phyloP scores from a whole-genome alignment of 2,113 vertebrate species.

The Laterallus jamaicensis region DNA sequence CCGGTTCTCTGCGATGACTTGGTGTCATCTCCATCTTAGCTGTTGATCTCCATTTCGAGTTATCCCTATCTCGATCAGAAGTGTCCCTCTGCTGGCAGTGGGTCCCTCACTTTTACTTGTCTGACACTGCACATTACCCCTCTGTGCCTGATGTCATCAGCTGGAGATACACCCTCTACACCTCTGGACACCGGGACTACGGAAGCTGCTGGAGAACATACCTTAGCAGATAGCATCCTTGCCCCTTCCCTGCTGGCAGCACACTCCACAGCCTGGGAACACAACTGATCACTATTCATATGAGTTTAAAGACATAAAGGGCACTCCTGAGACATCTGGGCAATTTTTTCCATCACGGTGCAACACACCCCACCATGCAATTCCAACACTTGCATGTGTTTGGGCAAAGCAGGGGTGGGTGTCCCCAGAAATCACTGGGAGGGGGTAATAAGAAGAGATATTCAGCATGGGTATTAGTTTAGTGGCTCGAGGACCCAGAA shows the following conservation, averaged over 20 bases:
- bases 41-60: neutral
- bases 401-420: neutral
- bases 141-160: neutral
- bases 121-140: neutral
- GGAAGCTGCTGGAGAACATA: neutral
- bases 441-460: neutral
- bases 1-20: neutral
- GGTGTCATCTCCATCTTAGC: neutral
- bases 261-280: neutral
- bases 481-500: neutral
- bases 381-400: rapidly evolving
- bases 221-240: neutral
- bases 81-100: neutral
- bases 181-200: neutral
- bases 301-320: neutral
- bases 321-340: neutral
- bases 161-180: neutral
- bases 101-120: slow-evolving; percentile 2
- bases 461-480: neutral
- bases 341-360: rapidly evolving
- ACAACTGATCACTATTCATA: neutral
- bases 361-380: neutral
- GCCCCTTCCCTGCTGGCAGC: neutral
- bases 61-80: neutral
- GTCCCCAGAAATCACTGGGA: neutral